phyloP scores from a whole-genome alignment of 2,888 invertebrate genomes.

The Habrosyne pyritoides region DNA sequence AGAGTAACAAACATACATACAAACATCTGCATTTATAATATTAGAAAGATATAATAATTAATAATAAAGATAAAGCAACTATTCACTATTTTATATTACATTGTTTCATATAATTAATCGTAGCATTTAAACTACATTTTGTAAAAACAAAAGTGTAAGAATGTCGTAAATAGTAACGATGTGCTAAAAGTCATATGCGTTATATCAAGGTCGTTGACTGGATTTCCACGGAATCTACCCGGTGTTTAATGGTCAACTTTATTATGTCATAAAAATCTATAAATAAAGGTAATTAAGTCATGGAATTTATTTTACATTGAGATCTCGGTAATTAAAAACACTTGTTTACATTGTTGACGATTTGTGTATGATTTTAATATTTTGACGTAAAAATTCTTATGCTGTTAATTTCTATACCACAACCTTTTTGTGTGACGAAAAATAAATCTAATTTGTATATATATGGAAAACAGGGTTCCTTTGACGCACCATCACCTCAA shows the following conservation, averaged over 20 bases:
- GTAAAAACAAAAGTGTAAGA: conserved; percentile 24
- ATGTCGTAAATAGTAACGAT: conserved; percentile 28
- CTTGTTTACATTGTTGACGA: neutral
- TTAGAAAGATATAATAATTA: no score
- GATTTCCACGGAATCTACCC: conserved; percentile 12
- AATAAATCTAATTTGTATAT: no score
- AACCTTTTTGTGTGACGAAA: no score
- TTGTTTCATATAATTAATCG: conserved; percentile 1
- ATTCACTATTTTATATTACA: neutral
- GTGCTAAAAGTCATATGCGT: conserved; percentile 26
- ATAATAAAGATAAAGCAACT: no score
- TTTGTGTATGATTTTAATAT: no score
- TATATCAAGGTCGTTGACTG: conserved; percentile 17
- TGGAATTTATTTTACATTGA: neutral
- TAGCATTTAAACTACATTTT: conserved; percentile 22
- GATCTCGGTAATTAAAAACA: conserved; percentile 1
- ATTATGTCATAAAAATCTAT: conserved; percentile 12
- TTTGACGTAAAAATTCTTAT: neutral
- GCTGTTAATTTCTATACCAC: no score
- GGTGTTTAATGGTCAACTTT: conserved; percentile 14
- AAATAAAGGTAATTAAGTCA: conserved; percentile 10
- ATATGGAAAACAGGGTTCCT: no score
- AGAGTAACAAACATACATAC: no score
- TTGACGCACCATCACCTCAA: no score
- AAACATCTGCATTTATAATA: no score